Evolutionary conservation across 2,113 vertebrate genomes (phyloP), one percentile per base, ranked within the genome.

Genomic region (Eulemur macaco): DNA sequence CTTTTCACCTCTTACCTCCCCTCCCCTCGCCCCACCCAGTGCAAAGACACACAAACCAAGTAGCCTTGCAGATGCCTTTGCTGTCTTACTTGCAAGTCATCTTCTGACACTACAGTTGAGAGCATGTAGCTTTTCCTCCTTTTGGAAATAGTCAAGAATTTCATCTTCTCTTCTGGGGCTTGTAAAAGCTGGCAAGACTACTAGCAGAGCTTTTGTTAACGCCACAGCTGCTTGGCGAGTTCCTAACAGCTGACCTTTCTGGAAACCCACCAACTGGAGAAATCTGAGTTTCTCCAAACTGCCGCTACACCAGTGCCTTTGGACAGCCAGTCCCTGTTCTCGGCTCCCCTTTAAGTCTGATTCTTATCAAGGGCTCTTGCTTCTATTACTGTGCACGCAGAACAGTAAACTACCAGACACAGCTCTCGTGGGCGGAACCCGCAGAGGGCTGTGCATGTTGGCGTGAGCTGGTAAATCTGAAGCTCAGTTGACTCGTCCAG

Each of bases 281-380:
- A 97, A 94, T 94, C 94, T 77, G 86, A 66, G 66, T 84, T 97
- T 94, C 97, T 97, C 96, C 84, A 86, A 4, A 58, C 45, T 8
- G 88, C 96, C 97, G 31, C 97, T 97, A 92, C 96, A 96, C 96
- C 95, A 45, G 87, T 95, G 76, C 74, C 17, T 98, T 97, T 87
- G 87, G 42, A 96, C 88, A 96, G 95, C 95, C 34, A 63, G 14
- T 0, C 42, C 31, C 76, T 97, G 77, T 89, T 92, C 96, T 31
- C 42, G 5, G 31, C 63, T 91, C 97, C 27, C 17, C 34, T 78
- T 94, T 92, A 92, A 78, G 94, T 90, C 74, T 93, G 56, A 96
- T 91, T 37, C 56, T 45, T 94, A 58, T 95, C 95, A 82, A 42
- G 56, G 98, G 80, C 97, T 96, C 95, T 69, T 21, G 60, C 87